Percentiles rank a stretch among this genome's conserved stretches.
Evolutionary conservation across 1,140 invertebrate species (phyloP).

Genomic region (Delia radicum): DNA sequence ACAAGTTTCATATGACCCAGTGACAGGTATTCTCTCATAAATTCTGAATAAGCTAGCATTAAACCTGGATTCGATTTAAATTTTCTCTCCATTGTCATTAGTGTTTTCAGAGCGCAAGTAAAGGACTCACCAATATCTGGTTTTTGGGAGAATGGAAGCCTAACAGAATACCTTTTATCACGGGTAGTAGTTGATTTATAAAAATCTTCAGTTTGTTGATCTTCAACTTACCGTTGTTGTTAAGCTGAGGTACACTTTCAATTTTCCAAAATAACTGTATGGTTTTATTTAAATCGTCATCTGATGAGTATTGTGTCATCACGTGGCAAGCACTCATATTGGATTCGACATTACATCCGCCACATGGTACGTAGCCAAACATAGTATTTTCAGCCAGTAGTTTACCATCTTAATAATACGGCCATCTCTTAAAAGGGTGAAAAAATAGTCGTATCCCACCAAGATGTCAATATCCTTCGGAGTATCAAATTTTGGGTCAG

Average conservation of each 20-base stretch:
- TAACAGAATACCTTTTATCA: conserved; percentile 1
- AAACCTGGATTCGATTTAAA: not conserved
- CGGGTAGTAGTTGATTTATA: not conserved
- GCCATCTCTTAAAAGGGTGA: not conserved
- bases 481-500: not conserved
- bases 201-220: conserved; percentile 11
- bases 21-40: conserved; percentile 6
- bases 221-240: conserved; percentile 11
- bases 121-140: not conserved
- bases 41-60: not conserved
- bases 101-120: not conserved
- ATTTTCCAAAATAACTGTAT: not conserved
- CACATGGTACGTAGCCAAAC: not conserved
- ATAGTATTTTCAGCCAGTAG: not conserved
- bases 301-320: not conserved
- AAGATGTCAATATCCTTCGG: not conserved
- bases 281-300: not conserved
- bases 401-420: not conserved
- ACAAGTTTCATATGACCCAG: conserved; percentile 12
- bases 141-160: not conserved
- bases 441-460: not conserved
- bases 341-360: not conserved
- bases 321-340: not conserved
- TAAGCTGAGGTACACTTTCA: not conserved
- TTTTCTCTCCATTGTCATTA: not conserved